These are phyloP conservation scores for Metalampra italica DNA, from an alignment of 2,888 invertebrate genomes.

Conservation along the genomic window DNA sequence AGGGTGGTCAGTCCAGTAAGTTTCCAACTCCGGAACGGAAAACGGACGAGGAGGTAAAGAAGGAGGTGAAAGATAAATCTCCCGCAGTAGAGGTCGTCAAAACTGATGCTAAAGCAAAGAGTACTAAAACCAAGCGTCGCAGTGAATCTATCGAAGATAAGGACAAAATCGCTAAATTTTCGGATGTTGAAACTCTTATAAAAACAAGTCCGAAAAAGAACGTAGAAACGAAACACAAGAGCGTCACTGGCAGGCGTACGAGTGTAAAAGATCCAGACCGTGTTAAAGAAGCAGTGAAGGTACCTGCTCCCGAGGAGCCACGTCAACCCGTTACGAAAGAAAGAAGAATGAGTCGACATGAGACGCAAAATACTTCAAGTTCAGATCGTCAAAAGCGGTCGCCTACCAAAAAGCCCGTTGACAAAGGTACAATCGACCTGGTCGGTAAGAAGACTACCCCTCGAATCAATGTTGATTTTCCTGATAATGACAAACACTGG, in stretches of 20 bases:
- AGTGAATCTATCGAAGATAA: slow-evolving; percentile 56
- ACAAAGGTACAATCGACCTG: slow-evolving; percentile 26
- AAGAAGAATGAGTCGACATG: slow-evolving; percentile 28
- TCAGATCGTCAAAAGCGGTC: slow-evolving; percentile 30
- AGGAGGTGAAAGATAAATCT: slow-evolving; percentile 50
- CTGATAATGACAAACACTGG: slow-evolving; percentile 60
- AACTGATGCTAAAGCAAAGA: slow-evolving; percentile 41
- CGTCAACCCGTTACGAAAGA: slow-evolving; percentile 24
- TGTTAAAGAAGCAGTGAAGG: slow-evolving; percentile 27
- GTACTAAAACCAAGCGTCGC: slow-evolving; percentile 26
- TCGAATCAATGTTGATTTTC: slow-evolving; percentile 39
- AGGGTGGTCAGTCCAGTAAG: slow-evolving; percentile 79
- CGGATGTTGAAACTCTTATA: slow-evolving; percentile 17
- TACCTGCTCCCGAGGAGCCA: slow-evolving; percentile 20
- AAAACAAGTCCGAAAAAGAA: slow-evolving; percentile 49
- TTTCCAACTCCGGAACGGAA: slow-evolving; percentile 80
- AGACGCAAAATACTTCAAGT: slow-evolving; percentile 16
- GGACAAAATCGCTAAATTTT: slow-evolving; percentile 39
- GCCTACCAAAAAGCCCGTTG: slow-evolving; percentile 37
- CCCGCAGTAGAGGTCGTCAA: slow-evolving; percentile 39
- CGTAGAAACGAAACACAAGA: slow-evolving; percentile 42
- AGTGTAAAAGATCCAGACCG: slow-evolving; percentile 24
- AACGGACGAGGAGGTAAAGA: slow-evolving; percentile 79
- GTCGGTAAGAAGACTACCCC: slow-evolving; percentile 41
- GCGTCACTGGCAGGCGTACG: slow-evolving; percentile 30